Evolutionary conservation across 1,140 invertebrate species (phyloP).

Genomic region (Cyclargus thomasi): DNA sequence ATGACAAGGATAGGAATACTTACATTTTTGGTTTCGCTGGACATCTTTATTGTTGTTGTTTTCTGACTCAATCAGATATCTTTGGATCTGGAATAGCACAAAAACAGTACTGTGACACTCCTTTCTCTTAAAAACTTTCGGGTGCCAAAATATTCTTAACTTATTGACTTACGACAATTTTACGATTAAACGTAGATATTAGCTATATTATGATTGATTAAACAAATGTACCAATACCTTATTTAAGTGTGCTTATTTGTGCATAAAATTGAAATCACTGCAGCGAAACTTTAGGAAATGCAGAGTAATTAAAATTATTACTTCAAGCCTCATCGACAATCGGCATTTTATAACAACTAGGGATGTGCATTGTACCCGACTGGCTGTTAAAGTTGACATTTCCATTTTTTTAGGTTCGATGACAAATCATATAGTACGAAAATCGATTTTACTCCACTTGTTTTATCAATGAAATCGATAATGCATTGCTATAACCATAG

Average conservation of each 20-base stretch:
- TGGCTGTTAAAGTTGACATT: too few relatives aligned
- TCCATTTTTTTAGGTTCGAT: too few relatives aligned
- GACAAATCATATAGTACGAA: too few relatives aligned
- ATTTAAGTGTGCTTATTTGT: background rate
- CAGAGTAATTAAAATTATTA: background rate
- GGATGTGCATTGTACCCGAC: too few relatives aligned
- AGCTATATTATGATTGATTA: background rate
- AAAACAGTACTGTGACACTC: background rate
- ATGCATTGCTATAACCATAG: too few relatives aligned
- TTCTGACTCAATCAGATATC: background rate
- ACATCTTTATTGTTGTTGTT: constrained; percentile 28
- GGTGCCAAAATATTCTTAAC: background rate
- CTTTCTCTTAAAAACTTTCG: background rate
- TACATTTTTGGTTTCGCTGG: constrained; percentile 52
- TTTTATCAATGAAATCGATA: too few relatives aligned
- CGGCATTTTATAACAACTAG: background rate
- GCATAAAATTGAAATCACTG: background rate
- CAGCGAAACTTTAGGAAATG: background rate
- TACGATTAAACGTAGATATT: background rate
- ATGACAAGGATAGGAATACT: constrained; percentile 22
- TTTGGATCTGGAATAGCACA: background rate
- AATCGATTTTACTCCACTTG: too few relatives aligned
- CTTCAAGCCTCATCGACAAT: background rate
- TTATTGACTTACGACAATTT: background rate
- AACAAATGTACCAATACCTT: background rate